Conservation (phyloP, 2,113 vertebrate genomes). For the Ginglymostoma cirratum region DNA sequence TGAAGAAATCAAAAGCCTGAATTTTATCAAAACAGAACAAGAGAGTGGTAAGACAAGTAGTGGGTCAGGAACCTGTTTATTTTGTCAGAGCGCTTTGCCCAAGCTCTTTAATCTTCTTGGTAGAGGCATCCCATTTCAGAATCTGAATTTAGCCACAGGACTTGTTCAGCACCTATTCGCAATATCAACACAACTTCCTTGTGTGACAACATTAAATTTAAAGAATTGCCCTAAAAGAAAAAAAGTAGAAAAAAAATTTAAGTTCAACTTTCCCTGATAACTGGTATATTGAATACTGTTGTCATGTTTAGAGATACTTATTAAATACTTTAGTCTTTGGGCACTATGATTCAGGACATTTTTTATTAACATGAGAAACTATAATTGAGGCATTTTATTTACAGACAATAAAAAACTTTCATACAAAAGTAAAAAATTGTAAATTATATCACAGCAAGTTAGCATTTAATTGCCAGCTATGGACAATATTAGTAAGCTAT, state of each 20-base stretch:
- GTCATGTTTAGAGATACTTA: background rate
- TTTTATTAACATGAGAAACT: background rate
- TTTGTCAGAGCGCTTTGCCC: background rate
- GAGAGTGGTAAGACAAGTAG: background rate
- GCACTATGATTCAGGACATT: background rate
- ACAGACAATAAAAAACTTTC: background rate
- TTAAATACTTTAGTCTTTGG: background rate
- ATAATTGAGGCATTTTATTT: constrained; percentile 19
- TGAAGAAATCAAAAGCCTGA: background rate
- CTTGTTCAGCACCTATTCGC: background rate
- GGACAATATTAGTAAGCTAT: background rate
- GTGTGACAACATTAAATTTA: background rate
- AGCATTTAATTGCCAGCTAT: background rate
- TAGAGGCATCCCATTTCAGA: background rate
- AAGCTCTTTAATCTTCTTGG: background rate
- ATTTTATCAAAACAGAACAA: background rate
- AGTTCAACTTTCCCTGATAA: background rate
- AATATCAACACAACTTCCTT: background rate
- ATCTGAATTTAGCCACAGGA: too few species aligned
- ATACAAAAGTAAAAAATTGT: background rate
- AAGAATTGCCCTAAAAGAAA: background rate
- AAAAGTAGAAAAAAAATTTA: background rate
- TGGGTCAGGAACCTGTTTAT: background rate
- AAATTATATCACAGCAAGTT: background rate
- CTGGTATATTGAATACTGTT: background rate